A percentile compares a stretch with the other conserved stretches of the same genome.
Evolutionary conservation across 2,113 vertebrate genomes (phyloP).

Genomic region (Oreochromis aureus): DNA sequence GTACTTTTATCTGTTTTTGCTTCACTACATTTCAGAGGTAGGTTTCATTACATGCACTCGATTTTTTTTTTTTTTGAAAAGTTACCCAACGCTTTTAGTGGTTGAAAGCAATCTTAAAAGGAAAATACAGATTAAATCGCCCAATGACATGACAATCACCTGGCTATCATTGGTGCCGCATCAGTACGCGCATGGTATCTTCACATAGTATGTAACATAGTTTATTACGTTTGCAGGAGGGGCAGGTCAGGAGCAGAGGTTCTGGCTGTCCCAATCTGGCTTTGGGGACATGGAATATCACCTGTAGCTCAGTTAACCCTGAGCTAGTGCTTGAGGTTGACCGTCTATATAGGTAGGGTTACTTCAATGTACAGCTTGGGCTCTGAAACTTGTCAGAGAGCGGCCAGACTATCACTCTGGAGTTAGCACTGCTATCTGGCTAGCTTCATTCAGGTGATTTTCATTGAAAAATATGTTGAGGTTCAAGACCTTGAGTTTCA

Average conservation of each 20-base stretch:
- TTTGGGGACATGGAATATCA: neutral
- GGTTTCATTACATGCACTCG: neutral
- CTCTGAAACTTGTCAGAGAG: neutral
- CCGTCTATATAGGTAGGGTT: neutral
- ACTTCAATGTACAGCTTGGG: neutral
- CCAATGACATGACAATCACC: neutral
- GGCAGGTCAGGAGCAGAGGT: neutral
- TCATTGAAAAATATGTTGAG: neutral
- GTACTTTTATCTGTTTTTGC: neutral
- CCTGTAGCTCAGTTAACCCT: neutral
- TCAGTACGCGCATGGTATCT: neutral
- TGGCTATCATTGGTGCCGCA: neutral
- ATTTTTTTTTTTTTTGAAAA: neutral
- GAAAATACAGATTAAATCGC: neutral
- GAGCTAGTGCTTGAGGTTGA: neutral
- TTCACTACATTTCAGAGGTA: neutral
- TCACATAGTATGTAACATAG: neutral
- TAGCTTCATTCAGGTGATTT: neutral
- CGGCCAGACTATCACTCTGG: fast-evolving
- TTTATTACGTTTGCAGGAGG: fast-evolving
- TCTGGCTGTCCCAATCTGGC: neutral
- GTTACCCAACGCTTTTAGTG: neutral
- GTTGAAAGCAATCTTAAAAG: neutral
- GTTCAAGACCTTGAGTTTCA: neutral
- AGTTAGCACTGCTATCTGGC: neutral